Evolutionary conservation across 1,140 invertebrate species (phyloP).

Genomic region (Diabrotica undecimpunctata): DNA sequence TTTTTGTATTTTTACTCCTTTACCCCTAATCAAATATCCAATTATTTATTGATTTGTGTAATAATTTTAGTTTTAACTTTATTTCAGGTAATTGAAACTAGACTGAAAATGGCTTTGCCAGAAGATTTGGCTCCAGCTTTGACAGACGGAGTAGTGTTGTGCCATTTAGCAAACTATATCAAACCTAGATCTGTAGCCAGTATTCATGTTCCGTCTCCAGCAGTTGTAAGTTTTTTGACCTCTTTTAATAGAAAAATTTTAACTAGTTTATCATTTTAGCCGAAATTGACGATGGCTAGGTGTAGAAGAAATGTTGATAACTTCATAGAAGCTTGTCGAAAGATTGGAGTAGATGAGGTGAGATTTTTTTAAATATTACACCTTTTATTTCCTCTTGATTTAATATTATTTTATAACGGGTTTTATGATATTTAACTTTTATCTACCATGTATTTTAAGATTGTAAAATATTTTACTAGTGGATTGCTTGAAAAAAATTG

Average conservation of each 20-base stretch:
- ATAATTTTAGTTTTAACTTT: neutral
- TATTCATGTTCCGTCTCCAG: conserved; percentile 91
- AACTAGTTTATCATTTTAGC: conserved; percentile 55
- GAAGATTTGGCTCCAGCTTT: conserved; percentile 82
- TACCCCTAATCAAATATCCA: too few relatives aligned
- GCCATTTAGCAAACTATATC: conserved; percentile 90
- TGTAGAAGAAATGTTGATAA: conserved; percentile 93
- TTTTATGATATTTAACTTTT: too few relatives aligned
- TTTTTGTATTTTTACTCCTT: too few relatives aligned
- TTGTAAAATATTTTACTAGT: too few relatives aligned
- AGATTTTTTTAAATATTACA: conserved; percentile 45
- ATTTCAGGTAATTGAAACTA: conserved; percentile 81
- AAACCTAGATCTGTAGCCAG: conserved; percentile 83
- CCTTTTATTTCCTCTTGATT: neutral
- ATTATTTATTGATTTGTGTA: too few relatives aligned
- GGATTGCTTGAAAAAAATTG: too few relatives aligned
- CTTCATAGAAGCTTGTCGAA: conserved; percentile 89
- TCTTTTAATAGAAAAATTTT: conserved; percentile 4
- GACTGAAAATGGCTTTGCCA: conserved; percentile 84
- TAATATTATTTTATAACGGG: too few relatives aligned
- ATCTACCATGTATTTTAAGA: too few relatives aligned
- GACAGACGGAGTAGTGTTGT: conserved; percentile 87
- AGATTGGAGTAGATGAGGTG: conserved; percentile 92
- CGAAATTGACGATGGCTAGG: conserved; percentile 88
- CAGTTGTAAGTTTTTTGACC: conserved; percentile 68